Evolutionary conservation across 2,797 vertebrate species (phyloP).

Genomic region (Myioborus miniatus): DNA sequence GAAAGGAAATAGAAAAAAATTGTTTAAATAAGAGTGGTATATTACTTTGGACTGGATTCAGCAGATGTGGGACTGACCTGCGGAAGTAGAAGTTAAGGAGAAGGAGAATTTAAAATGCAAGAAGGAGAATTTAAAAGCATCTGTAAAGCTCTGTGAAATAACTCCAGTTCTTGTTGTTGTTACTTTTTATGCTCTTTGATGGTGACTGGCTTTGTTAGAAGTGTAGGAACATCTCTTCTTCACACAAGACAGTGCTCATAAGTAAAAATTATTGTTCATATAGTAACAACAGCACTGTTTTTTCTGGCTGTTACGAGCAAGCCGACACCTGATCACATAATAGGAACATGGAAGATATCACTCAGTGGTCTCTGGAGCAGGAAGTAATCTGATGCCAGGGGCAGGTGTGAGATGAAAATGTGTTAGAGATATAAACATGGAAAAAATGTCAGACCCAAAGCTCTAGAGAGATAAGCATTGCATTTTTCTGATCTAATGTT

Average conservation of each 20-base stretch:
- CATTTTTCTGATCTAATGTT: not conserved
- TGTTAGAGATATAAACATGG: not conserved
- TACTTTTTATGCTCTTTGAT: not conserved
- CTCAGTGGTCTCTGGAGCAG: not conserved
- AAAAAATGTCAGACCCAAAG: not conserved
- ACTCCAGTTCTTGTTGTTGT: not conserved
- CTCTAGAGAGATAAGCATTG: not conserved
- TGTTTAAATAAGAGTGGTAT: not conserved
- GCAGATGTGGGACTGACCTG: not conserved
- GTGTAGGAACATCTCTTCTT: not conserved
- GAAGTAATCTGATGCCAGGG: not conserved
- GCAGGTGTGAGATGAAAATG: constrained; percentile 3
- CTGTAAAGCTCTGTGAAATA: not conserved
- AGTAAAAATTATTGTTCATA: not conserved
- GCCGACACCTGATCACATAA: not conserved
- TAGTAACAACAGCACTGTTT: not conserved
- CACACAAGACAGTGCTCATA: not conserved
- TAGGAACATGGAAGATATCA: not conserved
- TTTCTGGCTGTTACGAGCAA: not conserved
- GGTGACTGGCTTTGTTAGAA: not conserved
- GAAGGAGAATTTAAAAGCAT: not conserved
- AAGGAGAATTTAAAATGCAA: not conserved
- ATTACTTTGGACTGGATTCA: not conserved
- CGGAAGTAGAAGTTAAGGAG: not conserved
- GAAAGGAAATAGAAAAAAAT: not conserved